Evolutionary conservation across 2,797 vertebrate species (phyloP), one percentile per base, ranked within the genome.

Genomic region (Sus cebifrons): DNA sequence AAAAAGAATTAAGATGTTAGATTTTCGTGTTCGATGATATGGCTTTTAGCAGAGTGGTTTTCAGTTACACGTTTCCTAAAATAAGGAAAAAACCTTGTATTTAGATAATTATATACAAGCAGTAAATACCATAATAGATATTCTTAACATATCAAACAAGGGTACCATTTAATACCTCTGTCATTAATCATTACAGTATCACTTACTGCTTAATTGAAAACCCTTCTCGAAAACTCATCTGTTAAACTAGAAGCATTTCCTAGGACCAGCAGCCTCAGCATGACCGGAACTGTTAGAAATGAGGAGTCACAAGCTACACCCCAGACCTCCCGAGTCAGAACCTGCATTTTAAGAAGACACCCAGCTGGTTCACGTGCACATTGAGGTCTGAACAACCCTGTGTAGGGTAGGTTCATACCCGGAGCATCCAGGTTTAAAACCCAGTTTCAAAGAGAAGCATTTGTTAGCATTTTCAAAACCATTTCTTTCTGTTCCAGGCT

Each of bases 31-130:
- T 91, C 49, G 87, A 9, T 16, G 65, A 44, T 1, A 86, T 5
- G 71, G 84, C 79, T 79, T 97, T 95, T 56, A 68, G 1, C 58
- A 96, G 86, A 96, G 27, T 52, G 23, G 21, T 81, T 94, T 32
- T 81, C 60, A 75, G 27, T 44, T 70, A 64, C 6, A 32, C 87
- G 89, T 83, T 52, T 94, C 25, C 70, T 91, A 75, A 93, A 91
- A 86, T 54, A 78, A 94, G 60, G 18, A 60, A 78, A 91, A 52
- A 77, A 18, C 0, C 18, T 27, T 78, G 74, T 58, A 73, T 60
- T 23, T 90, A 83, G n/a, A 93, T 15, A 73, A 40, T 83, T 71
- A 86, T 32, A 29, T 74, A 62, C 21, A 78, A 83, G 82, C 29
- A 74, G 8, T 14, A 81, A 75, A 64, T 79, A 67, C 54, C 40